Conservation (phyloP, 2,797 vertebrate species). For the Brachyalestes nurse region DNA sequence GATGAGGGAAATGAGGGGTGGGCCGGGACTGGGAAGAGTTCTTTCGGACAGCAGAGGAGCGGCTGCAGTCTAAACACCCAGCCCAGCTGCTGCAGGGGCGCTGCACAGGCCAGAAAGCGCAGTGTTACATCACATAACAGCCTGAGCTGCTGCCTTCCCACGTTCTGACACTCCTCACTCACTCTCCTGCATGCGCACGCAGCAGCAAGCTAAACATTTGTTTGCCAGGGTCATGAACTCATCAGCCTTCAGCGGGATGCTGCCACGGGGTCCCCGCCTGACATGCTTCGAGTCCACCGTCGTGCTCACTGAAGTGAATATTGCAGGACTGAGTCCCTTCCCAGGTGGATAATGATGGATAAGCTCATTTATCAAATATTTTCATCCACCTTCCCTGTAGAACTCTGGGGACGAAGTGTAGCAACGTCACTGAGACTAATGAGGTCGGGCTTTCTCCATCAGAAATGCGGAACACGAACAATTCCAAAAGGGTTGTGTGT, state of each 20-base stretch:
- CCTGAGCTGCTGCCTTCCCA: conserved; percentile 26
- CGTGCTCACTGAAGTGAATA: conserved; percentile 25
- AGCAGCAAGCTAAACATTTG: conserved; percentile 45
- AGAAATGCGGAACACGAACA: conserved; percentile 47
- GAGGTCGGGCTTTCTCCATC: conserved; percentile 36
- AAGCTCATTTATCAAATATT: conserved; percentile 40
- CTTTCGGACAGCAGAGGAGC: conserved; percentile 48
- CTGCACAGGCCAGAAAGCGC: conserved; percentile 47
- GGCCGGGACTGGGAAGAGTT: conserved; percentile 56
- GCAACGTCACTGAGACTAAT: conserved; percentile 48
- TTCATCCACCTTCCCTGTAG: conserved; percentile 33
- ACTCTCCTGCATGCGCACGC: conserved; percentile 27
- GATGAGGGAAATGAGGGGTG: conserved; percentile 64
- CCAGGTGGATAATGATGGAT: conserved; percentile 42
- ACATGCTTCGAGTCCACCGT: conserved; percentile 9
- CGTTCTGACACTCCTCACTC: conserved; percentile 45
- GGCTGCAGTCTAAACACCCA: conserved; percentile 61
- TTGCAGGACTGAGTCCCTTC: conserved; percentile 8
- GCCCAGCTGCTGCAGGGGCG: conserved; percentile 58
- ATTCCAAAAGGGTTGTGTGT: conserved; percentile 6
- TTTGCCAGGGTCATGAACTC: conserved; percentile 37
- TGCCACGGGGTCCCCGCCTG: conserved; percentile 5
- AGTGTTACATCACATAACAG: conserved; percentile 46
- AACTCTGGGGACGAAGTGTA: conserved; percentile 32
- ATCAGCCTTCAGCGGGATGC: conserved; percentile 30